Evolutionary conservation across 2,888 invertebrate species (phyloP), one percentile per base, ranked within the genome.

Genomic region (Chalcosyrphus nemorum): DNA sequence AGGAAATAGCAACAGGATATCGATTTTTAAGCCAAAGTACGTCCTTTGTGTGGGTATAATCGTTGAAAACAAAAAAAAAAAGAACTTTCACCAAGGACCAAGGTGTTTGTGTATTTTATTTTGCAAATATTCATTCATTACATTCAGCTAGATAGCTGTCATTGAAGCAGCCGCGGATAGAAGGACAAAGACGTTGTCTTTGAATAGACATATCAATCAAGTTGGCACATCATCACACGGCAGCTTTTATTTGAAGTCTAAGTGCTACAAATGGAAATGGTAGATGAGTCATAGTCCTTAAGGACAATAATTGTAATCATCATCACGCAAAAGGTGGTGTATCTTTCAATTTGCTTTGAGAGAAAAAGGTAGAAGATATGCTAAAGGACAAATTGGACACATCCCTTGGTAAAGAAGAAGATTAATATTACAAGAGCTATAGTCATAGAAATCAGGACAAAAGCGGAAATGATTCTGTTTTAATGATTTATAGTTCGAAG

Each of bases 161-260:
- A 45, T 19, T 45, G 45, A 17, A 11, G 17, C 17, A 19, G 4
- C 47, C 7, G 11, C 4, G 19, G 11, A 21, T n/a, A 19, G 24
- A 47, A 24, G 47, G 47, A 47, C 47, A 11, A 47, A 24, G 11
- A 4, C 1, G 24, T n/a, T n/a, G n/a, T 21, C 24, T 47, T 21
- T 15, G 13, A 13, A 61, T 17, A 17, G 32, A 45, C 43, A 29
- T 63, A 63, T 63, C 63, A 63, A 47, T 63, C 63, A 63, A 29
- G 29, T 7, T 32, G 19, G 32, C 19, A 47, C 19, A 17, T 19
- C 61, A 61, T 11, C 45, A 24, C 43, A 59, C 4, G 24, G 43
- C 24, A 13, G 17, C 7, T 9, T 29, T 21, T 15, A 2, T 52
- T 15, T 13, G 1, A 27, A 50, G n/a, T 24, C 27, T 27, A 15